Conservation (phyloP, 2,113 vertebrate genomes). For the Hepsetus odoe region DNA sequence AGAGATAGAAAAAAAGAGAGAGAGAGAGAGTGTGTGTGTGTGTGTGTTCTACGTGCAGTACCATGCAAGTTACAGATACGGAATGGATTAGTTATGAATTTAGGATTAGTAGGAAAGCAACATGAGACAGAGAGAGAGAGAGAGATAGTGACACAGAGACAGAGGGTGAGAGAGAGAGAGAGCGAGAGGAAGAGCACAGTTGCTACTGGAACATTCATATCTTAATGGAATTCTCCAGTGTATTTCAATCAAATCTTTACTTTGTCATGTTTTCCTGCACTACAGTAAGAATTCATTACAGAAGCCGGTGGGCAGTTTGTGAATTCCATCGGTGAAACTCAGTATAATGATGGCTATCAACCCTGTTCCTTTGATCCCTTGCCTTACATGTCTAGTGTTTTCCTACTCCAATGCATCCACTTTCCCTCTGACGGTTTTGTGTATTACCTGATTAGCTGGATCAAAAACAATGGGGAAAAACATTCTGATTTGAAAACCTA, state of each 20-base stretch:
- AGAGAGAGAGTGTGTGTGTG: not conserved
- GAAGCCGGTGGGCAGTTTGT: too few species aligned
- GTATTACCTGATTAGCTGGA: too few species aligned
- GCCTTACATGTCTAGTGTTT: too few species aligned
- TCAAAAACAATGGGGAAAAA: too few species aligned
- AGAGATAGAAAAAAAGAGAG: conserved; percentile 13
- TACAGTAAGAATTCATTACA: too few species aligned
- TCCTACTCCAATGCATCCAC: too few species aligned
- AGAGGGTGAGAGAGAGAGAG: not conserved
- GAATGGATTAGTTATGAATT: conserved; percentile 10
- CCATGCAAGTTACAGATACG: conserved; percentile 16
- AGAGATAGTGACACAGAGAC: not conserved
- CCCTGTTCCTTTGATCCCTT: too few species aligned
- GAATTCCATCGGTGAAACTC: too few species aligned
- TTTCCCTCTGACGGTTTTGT: too few species aligned
- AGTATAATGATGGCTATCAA: too few species aligned
- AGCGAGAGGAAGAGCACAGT: not conserved
- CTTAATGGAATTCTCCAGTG: not conserved
- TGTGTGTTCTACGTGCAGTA: conserved; percentile 29
- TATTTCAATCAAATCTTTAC: not conserved
- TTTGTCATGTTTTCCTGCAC: not conserved
- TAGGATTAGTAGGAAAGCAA: conserved; percentile 3
- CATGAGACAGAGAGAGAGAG: not conserved
- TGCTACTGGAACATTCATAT: not conserved
- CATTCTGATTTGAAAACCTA: too few species aligned